Evolutionary conservation across 2,797 vertebrate species (phyloP).

Genomic region (Denticeps clupeoides): DNA sequence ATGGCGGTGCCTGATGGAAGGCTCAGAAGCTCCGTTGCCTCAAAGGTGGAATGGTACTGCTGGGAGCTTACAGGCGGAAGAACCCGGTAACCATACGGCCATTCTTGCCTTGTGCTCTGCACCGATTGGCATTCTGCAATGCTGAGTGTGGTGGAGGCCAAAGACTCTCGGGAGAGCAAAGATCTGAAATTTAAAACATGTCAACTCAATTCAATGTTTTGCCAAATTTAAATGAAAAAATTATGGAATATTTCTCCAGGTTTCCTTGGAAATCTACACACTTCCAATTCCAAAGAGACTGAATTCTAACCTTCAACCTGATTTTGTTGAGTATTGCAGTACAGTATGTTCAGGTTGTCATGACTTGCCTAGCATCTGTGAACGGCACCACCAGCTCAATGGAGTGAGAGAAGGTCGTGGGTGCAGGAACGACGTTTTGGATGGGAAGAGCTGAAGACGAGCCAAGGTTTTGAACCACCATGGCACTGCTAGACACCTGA

Average conservation of each 20-base stretch:
- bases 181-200: slow-evolving; percentile 68
- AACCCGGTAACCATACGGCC: slow-evolving; percentile 69
- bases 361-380: slow-evolving; percentile 82
- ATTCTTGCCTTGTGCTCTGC: slow-evolving; percentile 74
- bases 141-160: slow-evolving; percentile 74
- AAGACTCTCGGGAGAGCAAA: slow-evolving; percentile 69
- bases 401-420: slow-evolving; percentile 59
- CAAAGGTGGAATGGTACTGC: slow-evolving; percentile 55
- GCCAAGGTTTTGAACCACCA: slow-evolving; percentile 61
- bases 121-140: slow-evolving; percentile 76
- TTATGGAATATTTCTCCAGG: no score
- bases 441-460: slow-evolving; percentile 49
- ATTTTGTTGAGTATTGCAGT: no score
- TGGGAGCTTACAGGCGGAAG: slow-evolving; percentile 60
- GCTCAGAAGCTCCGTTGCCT: slow-evolving; percentile 57
- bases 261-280: no score
- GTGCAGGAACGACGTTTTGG: slow-evolving; percentile 52
- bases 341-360: no score
- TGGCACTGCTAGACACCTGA: slow-evolving; percentile 62
- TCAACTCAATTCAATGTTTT: no score
- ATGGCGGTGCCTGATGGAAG: slow-evolving; percentile 57
- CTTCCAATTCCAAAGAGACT: no score
- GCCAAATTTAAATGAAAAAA: no score
- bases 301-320: no score
- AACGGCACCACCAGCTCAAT: slow-evolving; percentile 58